These are phyloP conservation scores for Gavialis gangeticus DNA, from an alignment of 2,113 vertebrate genomes.

Conservation along the genomic window DNA sequence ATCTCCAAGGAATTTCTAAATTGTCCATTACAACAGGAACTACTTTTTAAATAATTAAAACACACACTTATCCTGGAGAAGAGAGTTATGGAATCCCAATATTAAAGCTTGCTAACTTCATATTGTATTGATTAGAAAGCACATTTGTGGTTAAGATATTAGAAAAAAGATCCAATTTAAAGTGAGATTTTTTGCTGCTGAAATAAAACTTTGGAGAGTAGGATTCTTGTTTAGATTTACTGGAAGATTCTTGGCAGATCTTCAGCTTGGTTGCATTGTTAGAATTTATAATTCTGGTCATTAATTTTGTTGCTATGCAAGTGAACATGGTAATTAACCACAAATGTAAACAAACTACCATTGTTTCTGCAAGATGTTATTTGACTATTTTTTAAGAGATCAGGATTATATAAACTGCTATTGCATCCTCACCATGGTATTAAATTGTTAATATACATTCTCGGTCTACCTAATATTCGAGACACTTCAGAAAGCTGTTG, in stretches of 20 bases:
- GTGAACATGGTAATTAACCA: constrained; percentile 15
- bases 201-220: constrained; percentile 12
- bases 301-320: constrained; percentile 24
- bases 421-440: not conserved
- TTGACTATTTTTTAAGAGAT: not conserved
- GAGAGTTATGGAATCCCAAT: not conserved
- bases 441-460: constrained; percentile 14
- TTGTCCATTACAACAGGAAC: not conserved
- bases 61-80: not conserved
- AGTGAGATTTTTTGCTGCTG: not conserved
- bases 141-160: constrained; percentile 5
- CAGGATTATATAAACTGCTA: not conserved
- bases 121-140: constrained; percentile 22
- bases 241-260: constrained; percentile 45
- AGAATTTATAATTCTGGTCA: constrained; percentile 32
- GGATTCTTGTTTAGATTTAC: constrained; percentile 35
- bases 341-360: not conserved
- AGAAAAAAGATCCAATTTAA: constrained; percentile 22
- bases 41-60: not conserved
- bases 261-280: constrained; percentile 5
- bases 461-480: not conserved
- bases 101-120: constrained; percentile 5
- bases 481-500: not conserved
- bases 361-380: not conserved
- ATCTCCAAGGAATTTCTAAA: not conserved